phyloP scores from a whole-genome alignment of 2,113 vertebrate species.

The Lycaon pictus region DNA sequence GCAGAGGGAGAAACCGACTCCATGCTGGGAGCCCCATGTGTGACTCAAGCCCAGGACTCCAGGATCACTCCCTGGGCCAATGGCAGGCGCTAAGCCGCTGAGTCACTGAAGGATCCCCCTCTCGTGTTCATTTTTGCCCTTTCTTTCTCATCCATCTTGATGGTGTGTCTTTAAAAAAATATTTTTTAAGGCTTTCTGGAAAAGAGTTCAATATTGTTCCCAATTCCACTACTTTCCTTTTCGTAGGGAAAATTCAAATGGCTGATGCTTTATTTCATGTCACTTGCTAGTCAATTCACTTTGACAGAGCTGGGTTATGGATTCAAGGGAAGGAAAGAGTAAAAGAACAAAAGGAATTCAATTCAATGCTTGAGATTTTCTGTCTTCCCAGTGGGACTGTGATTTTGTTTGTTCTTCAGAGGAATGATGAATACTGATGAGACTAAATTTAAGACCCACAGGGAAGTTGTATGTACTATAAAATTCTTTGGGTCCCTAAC shows the following conservation, averaged over 20 bases:
- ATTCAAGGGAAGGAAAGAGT: constrained; percentile 72
- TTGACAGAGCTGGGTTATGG: constrained; percentile 71
- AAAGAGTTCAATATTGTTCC: constrained; percentile 28
- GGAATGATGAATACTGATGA: constrained; percentile 79
- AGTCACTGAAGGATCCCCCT: too few species aligned
- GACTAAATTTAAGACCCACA: constrained; percentile 78
- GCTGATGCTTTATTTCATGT: not conserved
- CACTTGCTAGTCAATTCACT: constrained; percentile 52
- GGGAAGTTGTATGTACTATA: constrained; percentile 70
- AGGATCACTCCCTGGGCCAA: too few species aligned
- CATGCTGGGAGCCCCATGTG: too few species aligned
- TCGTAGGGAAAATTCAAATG: not conserved
- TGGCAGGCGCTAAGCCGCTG: too few species aligned
- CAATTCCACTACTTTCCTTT: constrained; percentile 31
- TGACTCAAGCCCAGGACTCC: too few species aligned
- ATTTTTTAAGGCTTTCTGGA: constrained; percentile 4
- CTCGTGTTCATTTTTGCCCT: not conserved
- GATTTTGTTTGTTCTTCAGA: constrained; percentile 79
- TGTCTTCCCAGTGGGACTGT: constrained; percentile 74
- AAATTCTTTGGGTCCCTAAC: constrained; percentile 73
- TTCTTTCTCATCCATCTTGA: not conserved
- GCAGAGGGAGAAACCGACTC: too few species aligned
- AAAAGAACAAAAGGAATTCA: constrained; percentile 78
- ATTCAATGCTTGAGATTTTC: constrained; percentile 62
- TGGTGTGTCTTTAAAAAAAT: not conserved